A percentile compares a stretch with the other conserved stretches of the same genome.
Conservation (phyloP, 2,888 invertebrate species). For the Acleris literana region DNA sequence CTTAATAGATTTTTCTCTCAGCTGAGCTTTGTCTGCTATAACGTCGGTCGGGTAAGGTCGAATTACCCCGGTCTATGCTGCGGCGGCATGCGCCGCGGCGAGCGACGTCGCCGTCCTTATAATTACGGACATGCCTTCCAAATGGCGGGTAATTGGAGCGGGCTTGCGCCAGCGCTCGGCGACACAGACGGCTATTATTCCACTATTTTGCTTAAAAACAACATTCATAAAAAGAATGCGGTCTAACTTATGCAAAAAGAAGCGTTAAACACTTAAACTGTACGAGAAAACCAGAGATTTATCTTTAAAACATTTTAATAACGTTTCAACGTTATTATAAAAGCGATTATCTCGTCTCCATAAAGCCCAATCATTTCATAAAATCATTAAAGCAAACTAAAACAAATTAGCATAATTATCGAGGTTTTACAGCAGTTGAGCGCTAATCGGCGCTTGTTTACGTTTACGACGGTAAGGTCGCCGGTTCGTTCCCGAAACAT, state of each 20-base stretch:
- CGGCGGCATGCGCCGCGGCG: conserved; percentile 45
- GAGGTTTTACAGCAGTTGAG: conserved; percentile 26
- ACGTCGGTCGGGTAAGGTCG: conserved; percentile 17
- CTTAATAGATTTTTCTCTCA: too few species aligned
- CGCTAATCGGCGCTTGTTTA: conserved; percentile 32
- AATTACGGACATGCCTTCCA: conserved; percentile 55
- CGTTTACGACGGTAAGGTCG: conserved; percentile 54
- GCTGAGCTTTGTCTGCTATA: background rate
- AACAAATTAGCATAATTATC: conserved; percentile 34
- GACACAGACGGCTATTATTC: conserved; percentile 26
- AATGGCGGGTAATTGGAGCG: conserved; percentile 62
- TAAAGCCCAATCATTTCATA: conserved; percentile 34
- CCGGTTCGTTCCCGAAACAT: conserved; percentile 53
- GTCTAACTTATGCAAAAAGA: conserved; percentile 26
- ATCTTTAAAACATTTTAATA: conserved; percentile 11
- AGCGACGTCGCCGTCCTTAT: conserved; percentile 58
- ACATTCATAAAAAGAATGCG: conserved; percentile 28
- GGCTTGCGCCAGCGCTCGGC: conserved; percentile 45
- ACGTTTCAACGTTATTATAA: conserved; percentile 16
- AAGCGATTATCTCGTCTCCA: conserved; percentile 29
- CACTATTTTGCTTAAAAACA: conserved; percentile 31
- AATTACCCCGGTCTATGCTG: conserved; percentile 29
- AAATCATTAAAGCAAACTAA: conserved; percentile 30
- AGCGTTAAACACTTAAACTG: conserved; percentile 16
- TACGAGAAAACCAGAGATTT: background rate